These are phyloP conservation scores for Gymnoscopelus microlampas DNA, from an alignment of 2,797 vertebrate genomes.

Conservation along the genomic window DNA sequence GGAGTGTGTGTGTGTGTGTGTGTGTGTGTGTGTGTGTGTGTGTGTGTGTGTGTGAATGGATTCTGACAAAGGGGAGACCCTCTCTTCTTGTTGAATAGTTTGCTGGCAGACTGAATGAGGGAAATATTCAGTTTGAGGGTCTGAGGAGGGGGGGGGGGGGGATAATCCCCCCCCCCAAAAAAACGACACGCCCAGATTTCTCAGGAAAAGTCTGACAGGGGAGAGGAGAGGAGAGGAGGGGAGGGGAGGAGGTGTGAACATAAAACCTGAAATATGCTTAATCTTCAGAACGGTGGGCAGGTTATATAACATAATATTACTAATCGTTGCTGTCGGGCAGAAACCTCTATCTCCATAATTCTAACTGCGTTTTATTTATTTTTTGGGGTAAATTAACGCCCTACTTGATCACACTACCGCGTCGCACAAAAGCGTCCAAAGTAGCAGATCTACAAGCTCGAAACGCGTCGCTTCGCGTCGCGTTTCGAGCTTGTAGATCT, in stretches of 20 bases:
- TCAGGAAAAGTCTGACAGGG: slow-evolving; percentile 1
- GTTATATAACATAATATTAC: too few relatives aligned
- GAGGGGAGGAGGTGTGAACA: background rate
- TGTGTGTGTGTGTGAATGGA: slow-evolving; percentile 13
- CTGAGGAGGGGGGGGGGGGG: background rate
- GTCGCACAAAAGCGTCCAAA: too few relatives aligned
- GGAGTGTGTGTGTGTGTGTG: background rate
- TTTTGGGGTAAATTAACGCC: too few relatives aligned
- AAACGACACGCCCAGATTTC: slow-evolving; percentile 9
- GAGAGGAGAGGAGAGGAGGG: background rate
- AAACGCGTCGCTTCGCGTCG: too few relatives aligned
- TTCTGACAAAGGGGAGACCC: slow-evolving; percentile 18
- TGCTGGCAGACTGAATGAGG: slow-evolving; percentile 15
- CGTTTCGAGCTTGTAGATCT: background rate
- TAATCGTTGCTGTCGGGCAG: too few relatives aligned
- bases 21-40: slow-evolving; percentile 2
- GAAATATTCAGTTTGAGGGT: slow-evolving; percentile 22
- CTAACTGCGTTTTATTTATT: too few relatives aligned
- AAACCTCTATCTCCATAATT: too few relatives aligned
- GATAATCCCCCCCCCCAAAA: background rate
- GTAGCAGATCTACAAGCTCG: too few relatives aligned
- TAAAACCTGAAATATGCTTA: slow-evolving; percentile 8
- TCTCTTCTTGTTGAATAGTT: background rate
- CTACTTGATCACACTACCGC: too few relatives aligned
- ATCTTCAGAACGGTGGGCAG: too few relatives aligned